Percentiles rank a stretch among this genome's conserved stretches.
These are phyloP conservation scores for Sebastolobus altivelis DNA, from an alignment of 2,797 vertebrate species.

Conservation along the genomic window DNA sequence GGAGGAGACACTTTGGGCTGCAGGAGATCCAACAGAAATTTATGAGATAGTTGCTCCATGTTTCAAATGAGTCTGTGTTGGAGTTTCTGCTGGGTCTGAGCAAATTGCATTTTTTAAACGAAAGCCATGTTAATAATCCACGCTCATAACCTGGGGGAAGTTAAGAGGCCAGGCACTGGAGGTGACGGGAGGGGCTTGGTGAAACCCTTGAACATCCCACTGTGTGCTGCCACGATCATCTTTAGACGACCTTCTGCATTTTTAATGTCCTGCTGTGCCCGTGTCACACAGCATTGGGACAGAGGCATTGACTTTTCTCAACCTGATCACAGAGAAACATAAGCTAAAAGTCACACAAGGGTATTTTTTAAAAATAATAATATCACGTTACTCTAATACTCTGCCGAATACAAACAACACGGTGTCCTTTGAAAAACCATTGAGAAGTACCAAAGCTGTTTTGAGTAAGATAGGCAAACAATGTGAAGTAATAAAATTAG, in stretches of 20 bases:
- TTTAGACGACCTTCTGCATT: conserved; percentile 67
- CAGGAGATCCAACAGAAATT: conserved; percentile 60
- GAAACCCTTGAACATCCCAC: conserved; percentile 68
- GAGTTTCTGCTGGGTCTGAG: conserved; percentile 51
- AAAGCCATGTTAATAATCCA: conserved; percentile 76
- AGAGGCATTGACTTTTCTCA: conserved; percentile 25
- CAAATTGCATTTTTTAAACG: conserved; percentile 68
- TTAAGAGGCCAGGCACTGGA: conserved; percentile 50
- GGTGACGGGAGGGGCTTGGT: conserved; percentile 43
- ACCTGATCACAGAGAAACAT: conserved; percentile 43
- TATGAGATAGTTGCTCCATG: conserved; percentile 41
- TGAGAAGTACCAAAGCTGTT: conserved; percentile 67
- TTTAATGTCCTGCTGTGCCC: conserved; percentile 61
- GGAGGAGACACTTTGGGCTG: conserved; percentile 63
- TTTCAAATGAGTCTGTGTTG: conserved; percentile 50
- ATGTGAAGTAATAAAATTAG: conserved; percentile 82
- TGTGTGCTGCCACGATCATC: conserved; percentile 60
- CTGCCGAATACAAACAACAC: conserved; percentile 29
- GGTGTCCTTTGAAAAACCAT: conserved; percentile 39
- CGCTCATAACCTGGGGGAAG: conserved; percentile 47
- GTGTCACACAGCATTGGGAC: conserved; percentile 52
- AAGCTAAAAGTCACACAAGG: conserved; percentile 58
- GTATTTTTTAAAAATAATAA: conserved; percentile 30
- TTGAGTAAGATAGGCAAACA: conserved; percentile 70
- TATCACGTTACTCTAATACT: conserved; percentile 18